Evolutionary conservation across 2,888 invertebrate genomes (phyloP).

Genomic region (Tuta absoluta): DNA sequence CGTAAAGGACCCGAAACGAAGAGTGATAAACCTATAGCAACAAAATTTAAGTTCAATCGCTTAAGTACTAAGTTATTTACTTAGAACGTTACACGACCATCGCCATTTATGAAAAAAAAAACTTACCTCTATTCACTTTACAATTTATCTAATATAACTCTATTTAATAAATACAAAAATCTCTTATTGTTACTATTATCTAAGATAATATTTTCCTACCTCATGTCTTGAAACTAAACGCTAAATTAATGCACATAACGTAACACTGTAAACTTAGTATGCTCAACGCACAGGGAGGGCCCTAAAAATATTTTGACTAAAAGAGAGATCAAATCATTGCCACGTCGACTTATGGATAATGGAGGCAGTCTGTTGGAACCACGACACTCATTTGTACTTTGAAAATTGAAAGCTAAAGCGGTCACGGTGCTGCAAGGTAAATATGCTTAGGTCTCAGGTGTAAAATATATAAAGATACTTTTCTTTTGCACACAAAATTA

Average conservation of each 20-base stretch:
- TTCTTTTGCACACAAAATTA: too few species aligned
- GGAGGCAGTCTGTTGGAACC: slow-evolving; percentile 53
- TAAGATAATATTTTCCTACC: slow-evolving; percentile 78
- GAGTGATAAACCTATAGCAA: slow-evolving; percentile 25
- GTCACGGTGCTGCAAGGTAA: slow-evolving; percentile 36
- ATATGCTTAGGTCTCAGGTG: neutral
- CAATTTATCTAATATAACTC: slow-evolving; percentile 81
- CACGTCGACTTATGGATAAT: slow-evolving; percentile 74
- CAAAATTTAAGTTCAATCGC: slow-evolving; percentile 62
- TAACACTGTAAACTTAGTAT: slow-evolving; percentile 44
- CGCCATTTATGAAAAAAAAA: slow-evolving; percentile 74
- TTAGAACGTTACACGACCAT: slow-evolving; percentile 70
- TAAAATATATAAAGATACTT: neutral
- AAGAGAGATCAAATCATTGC: slow-evolving; percentile 88
- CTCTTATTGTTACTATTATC: slow-evolving; percentile 73
- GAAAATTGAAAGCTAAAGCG: slow-evolving; percentile 57
- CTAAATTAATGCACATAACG: slow-evolving; percentile 74
- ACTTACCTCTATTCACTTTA: slow-evolving; percentile 76
- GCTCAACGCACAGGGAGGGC: slow-evolving; percentile 53
- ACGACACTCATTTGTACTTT: slow-evolving; percentile 70
- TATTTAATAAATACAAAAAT: slow-evolving; percentile 81
- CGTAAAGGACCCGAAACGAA: slow-evolving; percentile 13
- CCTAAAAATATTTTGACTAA: slow-evolving; percentile 85
- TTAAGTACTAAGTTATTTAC: slow-evolving; percentile 72
- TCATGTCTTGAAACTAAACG: slow-evolving; percentile 78